A percentile compares a stretch with the other conserved stretches of the same genome.
phyloP scores from a whole-genome alignment of 2,797 vertebrate genomes.

The Schizopygopsis pylzovi region DNA sequence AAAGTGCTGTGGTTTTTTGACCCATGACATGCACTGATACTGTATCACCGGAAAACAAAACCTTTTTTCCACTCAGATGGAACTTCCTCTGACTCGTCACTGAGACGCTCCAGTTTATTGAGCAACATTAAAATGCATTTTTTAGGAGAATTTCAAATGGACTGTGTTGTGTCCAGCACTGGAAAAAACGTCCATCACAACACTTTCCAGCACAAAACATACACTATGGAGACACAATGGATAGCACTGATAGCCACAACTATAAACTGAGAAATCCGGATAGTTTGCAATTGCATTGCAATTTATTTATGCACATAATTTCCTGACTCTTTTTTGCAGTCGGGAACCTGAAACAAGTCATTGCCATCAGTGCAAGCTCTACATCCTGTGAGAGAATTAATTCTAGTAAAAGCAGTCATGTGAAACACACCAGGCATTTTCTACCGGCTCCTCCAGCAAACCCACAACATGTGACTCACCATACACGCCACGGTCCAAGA shows the following conservation, averaged over 20 bases:
- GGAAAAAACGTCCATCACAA: not conserved
- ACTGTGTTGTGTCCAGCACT: not conserved
- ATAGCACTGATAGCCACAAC: not conserved
- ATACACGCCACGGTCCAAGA: slow-evolving; percentile 85
- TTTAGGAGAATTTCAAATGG: not conserved
- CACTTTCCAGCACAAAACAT: not conserved
- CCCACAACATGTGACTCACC: slow-evolving; percentile 74
- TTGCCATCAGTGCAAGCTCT: not conserved
- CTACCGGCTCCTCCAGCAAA: not conserved
- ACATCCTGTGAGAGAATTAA: slow-evolving; percentile 1
- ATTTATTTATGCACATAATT: not conserved
- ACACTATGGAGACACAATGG: not conserved
- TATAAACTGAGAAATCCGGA: not conserved
- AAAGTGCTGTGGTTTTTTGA: slow-evolving; percentile 35
- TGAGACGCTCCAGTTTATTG: slow-evolving; percentile 16
- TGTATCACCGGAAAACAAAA: slow-evolving; percentile 14
- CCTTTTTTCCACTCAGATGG: not conserved
- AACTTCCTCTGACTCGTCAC: slow-evolving; percentile 28
- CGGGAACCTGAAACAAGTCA: not conserved
- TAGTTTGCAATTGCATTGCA: not conserved
- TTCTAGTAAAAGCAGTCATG: not conserved
- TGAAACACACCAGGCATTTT: not conserved
- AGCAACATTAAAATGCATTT: not conserved
- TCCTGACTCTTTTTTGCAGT: not conserved
- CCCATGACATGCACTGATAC: slow-evolving; percentile 24